A percentile compares a stretch with the other conserved stretches of the same genome.
These are phyloP conservation scores for Opisthocomus hoazin DNA, from an alignment of 2,113 vertebrate species.

Conservation along the genomic window DNA sequence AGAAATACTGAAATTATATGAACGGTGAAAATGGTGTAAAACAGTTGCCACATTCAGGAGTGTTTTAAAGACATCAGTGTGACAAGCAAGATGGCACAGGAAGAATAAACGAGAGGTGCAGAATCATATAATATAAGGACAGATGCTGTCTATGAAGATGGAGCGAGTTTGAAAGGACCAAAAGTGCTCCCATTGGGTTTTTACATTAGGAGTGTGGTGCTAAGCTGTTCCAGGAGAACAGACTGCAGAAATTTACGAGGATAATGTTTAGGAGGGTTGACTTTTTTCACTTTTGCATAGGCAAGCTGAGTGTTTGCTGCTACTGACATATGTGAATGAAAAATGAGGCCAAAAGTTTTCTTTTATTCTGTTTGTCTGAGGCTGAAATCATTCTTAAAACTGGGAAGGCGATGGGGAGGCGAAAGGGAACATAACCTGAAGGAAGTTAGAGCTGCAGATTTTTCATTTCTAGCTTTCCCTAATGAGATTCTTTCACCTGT, in stretches of 20 bases:
- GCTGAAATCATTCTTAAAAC: not conserved
- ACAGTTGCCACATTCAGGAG: not conserved
- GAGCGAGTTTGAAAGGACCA: not conserved
- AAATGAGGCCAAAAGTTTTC: not conserved
- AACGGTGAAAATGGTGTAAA: not conserved
- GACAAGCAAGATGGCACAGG: not conserved
- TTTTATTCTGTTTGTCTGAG: not conserved
- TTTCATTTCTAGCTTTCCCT: not conserved
- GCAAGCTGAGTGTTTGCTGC: not conserved
- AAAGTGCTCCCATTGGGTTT: not conserved
- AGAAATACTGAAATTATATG: not conserved
- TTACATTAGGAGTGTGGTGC: not conserved
- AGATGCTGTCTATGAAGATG: not conserved
- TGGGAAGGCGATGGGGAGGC: not conserved
- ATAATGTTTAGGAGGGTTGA: not conserved
- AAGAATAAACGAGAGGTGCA: not conserved
- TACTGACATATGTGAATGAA: not conserved
- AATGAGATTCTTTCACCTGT: not conserved
- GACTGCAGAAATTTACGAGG: not conserved
- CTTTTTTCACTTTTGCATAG: not conserved
- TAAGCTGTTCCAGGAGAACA: not conserved
- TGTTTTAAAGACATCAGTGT: not conserved
- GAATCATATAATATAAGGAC: not conserved
- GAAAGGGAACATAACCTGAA: not conserved
- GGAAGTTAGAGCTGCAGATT: not conserved